These are phyloP conservation scores for Hozukius guyotensis DNA, from an alignment of 2,797 vertebrate genomes.

Conservation along the genomic window DNA sequence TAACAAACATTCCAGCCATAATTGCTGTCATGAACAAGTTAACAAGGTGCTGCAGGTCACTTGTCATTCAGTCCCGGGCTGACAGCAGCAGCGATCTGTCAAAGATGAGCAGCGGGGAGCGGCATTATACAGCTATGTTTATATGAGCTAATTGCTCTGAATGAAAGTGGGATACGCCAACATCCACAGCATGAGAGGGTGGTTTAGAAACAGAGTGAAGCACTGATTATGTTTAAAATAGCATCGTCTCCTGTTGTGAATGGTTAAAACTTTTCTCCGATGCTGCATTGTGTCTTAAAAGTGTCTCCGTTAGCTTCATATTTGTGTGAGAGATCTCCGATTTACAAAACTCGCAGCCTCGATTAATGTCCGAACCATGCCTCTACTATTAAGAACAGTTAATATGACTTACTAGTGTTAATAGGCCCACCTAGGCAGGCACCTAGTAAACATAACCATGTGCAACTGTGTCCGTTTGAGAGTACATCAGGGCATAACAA, in stretches of 20 bases:
- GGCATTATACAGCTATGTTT: not conserved
- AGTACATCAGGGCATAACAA: too few species aligned
- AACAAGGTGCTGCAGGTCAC: constrained; percentile 6
- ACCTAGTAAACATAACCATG: not conserved
- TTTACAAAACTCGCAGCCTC: not conserved
- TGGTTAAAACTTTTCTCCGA: not conserved
- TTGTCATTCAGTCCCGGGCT: constrained; percentile 8
- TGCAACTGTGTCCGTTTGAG: not conserved
- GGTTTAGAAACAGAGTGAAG: not conserved
- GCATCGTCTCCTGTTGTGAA: not conserved
- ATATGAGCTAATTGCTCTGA: not conserved
- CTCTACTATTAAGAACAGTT: not conserved
- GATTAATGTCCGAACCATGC: not conserved
- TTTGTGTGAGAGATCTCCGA: not conserved
- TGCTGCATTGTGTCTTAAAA: not conserved
- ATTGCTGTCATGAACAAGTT: not conserved
- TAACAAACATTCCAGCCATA: not conserved
- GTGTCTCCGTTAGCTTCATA: not conserved
- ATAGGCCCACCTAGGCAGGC: not conserved
- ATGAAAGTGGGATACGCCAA: not conserved
- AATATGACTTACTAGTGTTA: not conserved
- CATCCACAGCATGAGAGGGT: not conserved
- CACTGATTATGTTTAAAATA: not conserved
- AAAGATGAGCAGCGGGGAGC: constrained; percentile 15
- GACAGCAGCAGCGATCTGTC: constrained; percentile 1